A percentile compares a stretch with the other conserved stretches of the same genome.
Evolutionary conservation across 2,888 invertebrate genomes (phyloP).

Genomic region (Alcis repandata): DNA sequence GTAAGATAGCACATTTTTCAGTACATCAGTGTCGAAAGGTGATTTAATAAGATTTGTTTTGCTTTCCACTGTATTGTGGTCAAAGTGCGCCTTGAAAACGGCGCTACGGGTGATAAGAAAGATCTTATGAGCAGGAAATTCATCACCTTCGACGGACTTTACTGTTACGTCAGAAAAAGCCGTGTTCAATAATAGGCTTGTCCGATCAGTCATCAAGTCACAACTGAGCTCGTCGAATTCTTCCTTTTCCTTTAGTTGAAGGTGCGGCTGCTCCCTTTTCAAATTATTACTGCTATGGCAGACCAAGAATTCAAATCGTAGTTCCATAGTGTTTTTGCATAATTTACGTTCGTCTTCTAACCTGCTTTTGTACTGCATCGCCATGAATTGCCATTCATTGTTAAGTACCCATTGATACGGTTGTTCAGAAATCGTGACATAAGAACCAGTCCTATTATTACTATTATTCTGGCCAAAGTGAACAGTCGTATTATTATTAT

Average conservation of each 20-base stretch:
- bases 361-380: neutral
- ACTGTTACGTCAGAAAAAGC: constrained; percentile 11
- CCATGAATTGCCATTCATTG: neutral
- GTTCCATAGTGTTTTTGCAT: neutral
- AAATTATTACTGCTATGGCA: neutral
- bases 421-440: neutral
- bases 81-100: constrained; percentile 19
- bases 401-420: neutral
- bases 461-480: no score
- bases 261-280: no score
- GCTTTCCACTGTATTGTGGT: constrained; percentile 4
- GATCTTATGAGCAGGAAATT: constrained; percentile 11
- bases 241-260: neutral
- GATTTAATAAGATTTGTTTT: constrained; percentile 12
- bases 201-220: neutral
- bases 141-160: constrained; percentile 7
- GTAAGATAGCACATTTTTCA: constrained; percentile 9
- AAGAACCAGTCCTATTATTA: neutral
- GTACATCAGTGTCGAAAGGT: constrained; percentile 3
- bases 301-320: neutral
- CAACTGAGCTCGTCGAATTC: no score
- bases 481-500: neutral
- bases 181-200: neutral
- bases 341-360: neutral
- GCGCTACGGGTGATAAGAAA: constrained; percentile 5